These are phyloP conservation scores for Urosaurus nigricauda DNA, from an alignment of 2,797 vertebrate species.

Conservation along the genomic window DNA sequence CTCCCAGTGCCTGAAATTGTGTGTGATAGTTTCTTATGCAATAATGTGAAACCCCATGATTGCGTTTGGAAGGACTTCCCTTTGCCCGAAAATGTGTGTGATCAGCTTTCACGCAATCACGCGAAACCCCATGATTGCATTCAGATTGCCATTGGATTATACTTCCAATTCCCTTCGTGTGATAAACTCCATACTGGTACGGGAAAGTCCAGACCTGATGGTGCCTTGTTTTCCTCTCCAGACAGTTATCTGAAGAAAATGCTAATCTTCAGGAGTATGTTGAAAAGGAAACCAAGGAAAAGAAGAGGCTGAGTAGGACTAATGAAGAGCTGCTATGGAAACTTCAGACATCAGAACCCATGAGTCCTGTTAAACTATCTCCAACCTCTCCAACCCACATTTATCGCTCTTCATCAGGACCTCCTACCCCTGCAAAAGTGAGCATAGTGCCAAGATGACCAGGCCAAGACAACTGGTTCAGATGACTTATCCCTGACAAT, in stretches of 20 bases:
- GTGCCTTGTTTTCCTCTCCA: slow-evolving; percentile 64
- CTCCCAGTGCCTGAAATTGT: no score
- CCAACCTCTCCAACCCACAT: slow-evolving; percentile 87
- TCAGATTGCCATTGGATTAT: no score
- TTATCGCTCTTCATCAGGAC: slow-evolving; percentile 83
- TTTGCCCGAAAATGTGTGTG: no score
- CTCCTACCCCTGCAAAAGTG: slow-evolving; percentile 87
- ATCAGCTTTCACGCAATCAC: no score
- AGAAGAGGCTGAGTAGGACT: slow-evolving; percentile 94
- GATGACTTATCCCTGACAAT: slow-evolving; percentile 55
- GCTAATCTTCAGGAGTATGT: slow-evolving; percentile 94
- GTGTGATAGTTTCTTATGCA: no score
- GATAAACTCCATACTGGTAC: no score
- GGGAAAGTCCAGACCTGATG: neutral
- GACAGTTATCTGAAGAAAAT: slow-evolving; percentile 95
- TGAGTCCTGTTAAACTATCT: slow-evolving; percentile 89
- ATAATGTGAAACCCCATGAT: no score
- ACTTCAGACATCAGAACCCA: slow-evolving; percentile 90
- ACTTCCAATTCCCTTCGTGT: no score
- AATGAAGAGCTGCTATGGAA: slow-evolving; percentile 98
- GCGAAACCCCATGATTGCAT: no score
- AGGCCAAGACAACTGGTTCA: accelerated
- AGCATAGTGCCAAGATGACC: slow-evolving; percentile 81
- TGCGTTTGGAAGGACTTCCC: no score
- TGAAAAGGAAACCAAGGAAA: slow-evolving; percentile 96